A percentile compares a stretch with the other conserved stretches of the same genome.
These are phyloP conservation scores for Copsychus sechellarum DNA, from an alignment of 2,113 vertebrate species.

Conservation along the genomic window DNA sequence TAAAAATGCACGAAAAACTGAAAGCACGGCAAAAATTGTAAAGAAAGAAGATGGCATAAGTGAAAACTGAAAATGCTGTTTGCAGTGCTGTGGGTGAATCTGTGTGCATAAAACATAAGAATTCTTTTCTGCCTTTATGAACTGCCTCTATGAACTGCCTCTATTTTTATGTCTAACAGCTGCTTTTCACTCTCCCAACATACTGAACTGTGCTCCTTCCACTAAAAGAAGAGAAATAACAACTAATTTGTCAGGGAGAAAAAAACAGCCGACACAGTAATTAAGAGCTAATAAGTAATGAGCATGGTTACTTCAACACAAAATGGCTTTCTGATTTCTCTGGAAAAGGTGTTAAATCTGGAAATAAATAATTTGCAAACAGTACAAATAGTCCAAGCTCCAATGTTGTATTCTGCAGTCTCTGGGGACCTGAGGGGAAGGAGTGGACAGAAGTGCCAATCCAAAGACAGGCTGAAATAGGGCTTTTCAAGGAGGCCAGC, in stretches of 20 bases:
- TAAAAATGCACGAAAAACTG: neutral
- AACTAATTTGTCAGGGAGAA: neutral
- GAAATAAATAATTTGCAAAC: neutral
- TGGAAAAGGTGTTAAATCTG: neutral
- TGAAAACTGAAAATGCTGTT: neutral
- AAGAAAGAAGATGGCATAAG: neutral
- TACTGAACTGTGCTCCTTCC: neutral
- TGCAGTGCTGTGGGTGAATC: neutral
- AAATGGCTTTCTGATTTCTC: neutral
- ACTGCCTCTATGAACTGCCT: neutral
- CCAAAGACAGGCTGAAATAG: neutral
- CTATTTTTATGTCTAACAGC: conserved; percentile 7
- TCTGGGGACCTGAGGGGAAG: neutral
- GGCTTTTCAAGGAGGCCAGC: neutral
- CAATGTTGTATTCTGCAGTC: accelerated
- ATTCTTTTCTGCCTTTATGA: neutral
- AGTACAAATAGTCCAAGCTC: neutral
- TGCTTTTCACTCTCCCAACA: neutral
- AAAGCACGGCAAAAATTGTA: neutral
- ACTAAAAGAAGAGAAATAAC: neutral
- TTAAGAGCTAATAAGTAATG: neutral
- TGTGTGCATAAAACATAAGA: neutral
- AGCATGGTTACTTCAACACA: neutral
- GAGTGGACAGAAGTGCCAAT: neutral
- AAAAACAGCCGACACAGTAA: neutral